Base-by-base conservation (phyloP, 2,888 invertebrate genomes). In the Cheilosia variabilis region DNA sequence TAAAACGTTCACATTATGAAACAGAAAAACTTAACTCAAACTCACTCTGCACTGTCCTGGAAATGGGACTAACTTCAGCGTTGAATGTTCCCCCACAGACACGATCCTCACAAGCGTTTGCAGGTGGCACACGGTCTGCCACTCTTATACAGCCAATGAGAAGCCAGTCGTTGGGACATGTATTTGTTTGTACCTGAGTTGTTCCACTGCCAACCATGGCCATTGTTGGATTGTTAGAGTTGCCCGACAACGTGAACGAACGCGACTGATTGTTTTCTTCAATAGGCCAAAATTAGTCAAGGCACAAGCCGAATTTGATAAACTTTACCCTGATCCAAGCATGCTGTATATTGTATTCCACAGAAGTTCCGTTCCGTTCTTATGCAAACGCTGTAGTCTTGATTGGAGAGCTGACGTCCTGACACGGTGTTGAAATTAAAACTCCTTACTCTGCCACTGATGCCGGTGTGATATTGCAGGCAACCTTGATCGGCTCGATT, bases 361-460 rank as follows among this genome's bases (percentile, higher is more conserved):
- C 97, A 98, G 90, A 97, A 97, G 90, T 97, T 97, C 82, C 96
- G 94, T 91, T 97, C 97, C 90, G 95, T 96, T 37, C 97, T 93
- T 50, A 97, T 94, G 90, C 97, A 98, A 87, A 97, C 95, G 87
- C 96, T 96, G 91, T 98, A 98, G 91, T 97, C 97, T 91, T 97
- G 97, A 91, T 97, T 97, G 73, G 97, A 97, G 19, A 97, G 93
- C 89, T 97, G 97, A 2, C 96, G 93, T 0, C 97, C 97, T 0
- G 94, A 94, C 0, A 93, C 93, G 0, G 96, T 94, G 88, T 97
- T 96, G 90, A 96, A 98, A 92, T 98, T 98, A 92, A 96, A 98
- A 4, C 97, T 97, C 50, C 94, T 94, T 15, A 97, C 94, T 77
- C 96, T 95, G 0, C 97, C 97, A 17, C 96, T 95, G 1, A 97